Evolutionary conservation across 2,113 vertebrate species (phyloP).

Genomic region (Mungos mungo): DNA sequence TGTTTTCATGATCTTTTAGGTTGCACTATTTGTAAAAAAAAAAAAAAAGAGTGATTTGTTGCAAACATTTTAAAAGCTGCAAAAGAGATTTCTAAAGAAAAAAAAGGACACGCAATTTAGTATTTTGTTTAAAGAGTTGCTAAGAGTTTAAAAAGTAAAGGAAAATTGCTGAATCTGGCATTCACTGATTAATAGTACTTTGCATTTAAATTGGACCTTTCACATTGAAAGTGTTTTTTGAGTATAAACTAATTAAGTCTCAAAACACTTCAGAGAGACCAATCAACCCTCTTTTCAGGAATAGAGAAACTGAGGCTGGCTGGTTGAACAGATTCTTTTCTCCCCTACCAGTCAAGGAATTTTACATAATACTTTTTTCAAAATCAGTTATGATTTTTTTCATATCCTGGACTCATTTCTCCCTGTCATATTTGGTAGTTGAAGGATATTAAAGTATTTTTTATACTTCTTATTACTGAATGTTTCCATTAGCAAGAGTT

Average conservation of each 20-base stretch:
- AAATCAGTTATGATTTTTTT: constrained; percentile 13
- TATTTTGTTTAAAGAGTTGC: constrained; percentile 52
- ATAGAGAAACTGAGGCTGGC: constrained; percentile 52
- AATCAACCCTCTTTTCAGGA: constrained; percentile 14
- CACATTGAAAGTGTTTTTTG: constrained; percentile 35
- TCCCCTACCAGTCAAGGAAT: neutral
- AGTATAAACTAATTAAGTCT: constrained; percentile 60
- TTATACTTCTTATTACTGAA: neutral
- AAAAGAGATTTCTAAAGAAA: neutral
- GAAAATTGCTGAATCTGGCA: constrained; percentile 60
- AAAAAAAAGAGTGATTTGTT: neutral
- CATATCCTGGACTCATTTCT: neutral
- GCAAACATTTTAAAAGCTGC: neutral
- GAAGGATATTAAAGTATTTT: neutral
- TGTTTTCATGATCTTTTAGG: constrained; percentile 39
- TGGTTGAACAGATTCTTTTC: neutral
- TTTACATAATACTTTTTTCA: neutral
- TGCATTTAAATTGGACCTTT: constrained; percentile 57
- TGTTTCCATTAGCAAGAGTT: neutral
- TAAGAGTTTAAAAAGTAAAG: constrained; percentile 60
- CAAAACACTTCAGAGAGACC: neutral
- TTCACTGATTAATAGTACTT: constrained; percentile 64
- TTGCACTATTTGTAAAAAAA: constrained; percentile 10
- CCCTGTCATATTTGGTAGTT: neutral
- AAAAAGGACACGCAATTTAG: neutral